Evolutionary conservation across 2,797 vertebrate genomes (phyloP).

Genomic region (Ptychadena robeensis): DNA sequence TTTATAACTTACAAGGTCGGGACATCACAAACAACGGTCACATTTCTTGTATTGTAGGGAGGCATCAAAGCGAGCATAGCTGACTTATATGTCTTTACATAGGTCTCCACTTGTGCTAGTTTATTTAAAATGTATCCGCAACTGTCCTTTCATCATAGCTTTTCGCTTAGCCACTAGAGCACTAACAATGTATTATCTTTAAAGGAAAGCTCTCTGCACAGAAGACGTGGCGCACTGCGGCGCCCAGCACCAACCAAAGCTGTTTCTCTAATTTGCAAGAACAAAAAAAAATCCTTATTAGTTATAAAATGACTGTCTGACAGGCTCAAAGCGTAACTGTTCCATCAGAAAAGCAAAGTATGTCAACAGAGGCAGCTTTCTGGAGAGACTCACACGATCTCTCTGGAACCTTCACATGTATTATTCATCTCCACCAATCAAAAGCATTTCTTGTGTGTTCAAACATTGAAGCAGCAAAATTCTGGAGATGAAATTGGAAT

Average conservation of each 20-base stretch:
- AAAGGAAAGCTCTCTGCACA: not conserved
- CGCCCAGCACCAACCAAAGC: slow-evolving; percentile 31
- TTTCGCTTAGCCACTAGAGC: not conserved
- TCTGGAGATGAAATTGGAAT: slow-evolving; percentile 47
- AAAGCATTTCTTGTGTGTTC: slow-evolving; percentile 51
- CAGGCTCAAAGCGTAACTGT: slow-evolving; percentile 52
- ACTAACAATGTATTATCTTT: slow-evolving; percentile 18
- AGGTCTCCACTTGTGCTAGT: not conserved
- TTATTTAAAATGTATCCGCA: not conserved
- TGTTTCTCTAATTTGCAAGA: slow-evolving; percentile 52
- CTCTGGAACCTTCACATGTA: slow-evolving; percentile 53
- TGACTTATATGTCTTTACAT: not conserved
- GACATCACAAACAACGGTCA: not conserved
- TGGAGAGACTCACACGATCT: slow-evolving; percentile 44
- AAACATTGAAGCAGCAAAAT: slow-evolving; percentile 42
- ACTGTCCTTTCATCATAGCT: not conserved
- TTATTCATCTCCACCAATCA: slow-evolving; percentile 61
- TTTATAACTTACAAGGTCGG: too few species aligned
- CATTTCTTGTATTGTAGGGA: not conserved
- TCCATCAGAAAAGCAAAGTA: slow-evolving; percentile 47
- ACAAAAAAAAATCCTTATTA: slow-evolving; percentile 49
- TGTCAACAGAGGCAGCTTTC: slow-evolving; percentile 55
- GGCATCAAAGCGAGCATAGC: too few species aligned
- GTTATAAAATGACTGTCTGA: slow-evolving; percentile 48
- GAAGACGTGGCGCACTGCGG: not conserved